phyloP scores from a whole-genome alignment of 2,888 invertebrate species.

The Cancer borealis region DNA sequence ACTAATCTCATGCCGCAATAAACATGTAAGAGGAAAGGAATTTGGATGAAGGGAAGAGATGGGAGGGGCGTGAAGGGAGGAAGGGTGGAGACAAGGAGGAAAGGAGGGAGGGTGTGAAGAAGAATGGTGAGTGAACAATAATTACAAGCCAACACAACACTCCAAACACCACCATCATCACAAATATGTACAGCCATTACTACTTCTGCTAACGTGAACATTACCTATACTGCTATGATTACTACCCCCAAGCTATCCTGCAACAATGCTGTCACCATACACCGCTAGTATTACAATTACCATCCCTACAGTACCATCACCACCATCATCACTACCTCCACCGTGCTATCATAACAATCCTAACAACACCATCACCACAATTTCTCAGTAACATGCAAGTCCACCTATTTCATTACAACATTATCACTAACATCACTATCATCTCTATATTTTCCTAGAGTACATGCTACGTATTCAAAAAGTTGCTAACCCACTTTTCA shows the following conservation, averaged over 20 bases:
- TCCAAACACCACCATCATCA: not conserved
- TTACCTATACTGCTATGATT: not conserved
- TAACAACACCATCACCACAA: conserved; percentile 1
- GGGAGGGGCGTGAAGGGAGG: conserved; percentile 14
- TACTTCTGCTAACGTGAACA: not conserved
- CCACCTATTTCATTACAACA: not conserved
- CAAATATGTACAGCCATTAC: not conserved
- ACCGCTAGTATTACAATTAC: not conserved
- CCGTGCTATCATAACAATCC: not conserved
- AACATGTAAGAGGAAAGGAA: not conserved
- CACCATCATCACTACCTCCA: not conserved
- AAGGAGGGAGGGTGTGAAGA: conserved; percentile 2
- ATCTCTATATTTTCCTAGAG: not conserved
- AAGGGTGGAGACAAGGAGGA: conserved; percentile 25
- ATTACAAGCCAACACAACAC: conserved; percentile 10
- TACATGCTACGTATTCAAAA: not conserved
- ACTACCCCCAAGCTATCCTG: not conserved
- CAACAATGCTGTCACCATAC: not conserved
- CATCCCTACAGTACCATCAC: not conserved
- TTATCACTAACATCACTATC: not conserved
- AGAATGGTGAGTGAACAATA: not conserved
- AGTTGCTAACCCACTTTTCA: not conserved
- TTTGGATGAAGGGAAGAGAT: conserved; percentile 7
- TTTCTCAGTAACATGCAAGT: not conserved
- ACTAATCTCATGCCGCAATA: not conserved